phyloP scores from a whole-genome alignment of 2,797 vertebrate species.

The Cyclopterus lumpus region DNA sequence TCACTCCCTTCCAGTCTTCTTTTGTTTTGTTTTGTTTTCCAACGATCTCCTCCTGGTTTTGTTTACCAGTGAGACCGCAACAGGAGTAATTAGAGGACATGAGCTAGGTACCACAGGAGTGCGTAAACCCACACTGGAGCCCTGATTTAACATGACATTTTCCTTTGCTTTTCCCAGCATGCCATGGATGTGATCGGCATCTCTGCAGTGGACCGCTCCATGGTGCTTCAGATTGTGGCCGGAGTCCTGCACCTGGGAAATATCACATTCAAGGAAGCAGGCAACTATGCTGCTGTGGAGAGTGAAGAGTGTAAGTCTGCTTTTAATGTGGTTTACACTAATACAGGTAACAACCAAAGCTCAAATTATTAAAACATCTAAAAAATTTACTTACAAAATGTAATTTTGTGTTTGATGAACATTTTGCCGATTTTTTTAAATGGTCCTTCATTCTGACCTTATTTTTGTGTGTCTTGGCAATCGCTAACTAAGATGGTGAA shows the following conservation, averaged over 20 bases:
- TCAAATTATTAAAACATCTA: background rate
- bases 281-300: slow-evolving; percentile 97
- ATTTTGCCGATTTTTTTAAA: background rate
- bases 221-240: slow-evolving; percentile 97
- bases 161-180: slow-evolving; percentile 82
- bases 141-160: slow-evolving; percentile 45
- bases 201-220: slow-evolving; percentile 85
- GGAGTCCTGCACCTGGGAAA: slow-evolving; percentile 97
- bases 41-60: slow-evolving; percentile 67
- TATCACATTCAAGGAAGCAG: slow-evolving; percentile 95
- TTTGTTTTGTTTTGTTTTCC: slow-evolving; percentile 64
- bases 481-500: background rate
- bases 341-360: background rate
- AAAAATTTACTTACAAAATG: no score
- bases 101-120: slow-evolving; percentile 57
- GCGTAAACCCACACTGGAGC: slow-evolving; percentile 42
- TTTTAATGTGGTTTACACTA: slow-evolving; percentile 1
- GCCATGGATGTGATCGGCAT: slow-evolving; percentile 98
- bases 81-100: slow-evolving; percentile 71
- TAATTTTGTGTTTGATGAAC: background rate
- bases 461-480: background rate
- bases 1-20: slow-evolving; percentile 31
- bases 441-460: background rate
- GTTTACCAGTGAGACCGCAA: slow-evolving; percentile 70
- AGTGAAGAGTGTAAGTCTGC: slow-evolving; percentile 94